Evolutionary conservation across 1,140 invertebrate species (phyloP).

Genomic region (Piezodorus guildinii): DNA sequence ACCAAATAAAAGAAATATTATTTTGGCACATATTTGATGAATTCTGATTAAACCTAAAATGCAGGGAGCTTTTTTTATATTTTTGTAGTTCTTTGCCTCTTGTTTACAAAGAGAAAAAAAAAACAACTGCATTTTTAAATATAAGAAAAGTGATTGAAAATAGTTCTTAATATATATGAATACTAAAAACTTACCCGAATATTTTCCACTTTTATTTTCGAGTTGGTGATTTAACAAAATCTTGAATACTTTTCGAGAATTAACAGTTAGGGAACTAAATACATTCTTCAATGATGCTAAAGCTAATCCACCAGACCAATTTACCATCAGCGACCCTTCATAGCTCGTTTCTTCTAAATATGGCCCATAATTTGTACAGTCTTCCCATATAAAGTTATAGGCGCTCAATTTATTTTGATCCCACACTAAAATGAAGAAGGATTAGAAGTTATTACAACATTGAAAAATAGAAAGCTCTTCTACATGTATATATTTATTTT

Average conservation of each 20-base stretch:
- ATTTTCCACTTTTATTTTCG: conserved; percentile 51
- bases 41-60: conserved; percentile 2
- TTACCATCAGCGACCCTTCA: conserved; percentile 71
- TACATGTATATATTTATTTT: too few species aligned
- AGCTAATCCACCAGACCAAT: conserved; percentile 57
- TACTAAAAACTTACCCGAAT: conserved; percentile 47
- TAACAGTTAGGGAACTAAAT: conserved; percentile 74
- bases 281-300: conserved; percentile 79
- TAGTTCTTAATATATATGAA: conserved; percentile 14
- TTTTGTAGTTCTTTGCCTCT: too few species aligned
- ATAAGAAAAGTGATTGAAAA: too few species aligned
- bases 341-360: conserved; percentile 80
- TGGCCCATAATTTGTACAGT: conserved; percentile 69
- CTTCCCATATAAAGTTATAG: conserved; percentile 82
- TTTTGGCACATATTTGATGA: too few species aligned
- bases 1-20: background rate
- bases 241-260: conserved; percentile 76
- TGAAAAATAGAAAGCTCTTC: too few species aligned
- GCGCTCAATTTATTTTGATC: conserved; percentile 68
- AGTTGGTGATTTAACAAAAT: conserved; percentile 70
- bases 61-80: too few species aligned
- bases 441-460: conserved; percentile 17
- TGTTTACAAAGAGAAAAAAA: too few species aligned
- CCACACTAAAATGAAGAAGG: conserved; percentile 56
- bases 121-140: too few species aligned